Evolutionary conservation across 2,797 vertebrate species (phyloP).

Genomic region (Mallotus villosus): DNA sequence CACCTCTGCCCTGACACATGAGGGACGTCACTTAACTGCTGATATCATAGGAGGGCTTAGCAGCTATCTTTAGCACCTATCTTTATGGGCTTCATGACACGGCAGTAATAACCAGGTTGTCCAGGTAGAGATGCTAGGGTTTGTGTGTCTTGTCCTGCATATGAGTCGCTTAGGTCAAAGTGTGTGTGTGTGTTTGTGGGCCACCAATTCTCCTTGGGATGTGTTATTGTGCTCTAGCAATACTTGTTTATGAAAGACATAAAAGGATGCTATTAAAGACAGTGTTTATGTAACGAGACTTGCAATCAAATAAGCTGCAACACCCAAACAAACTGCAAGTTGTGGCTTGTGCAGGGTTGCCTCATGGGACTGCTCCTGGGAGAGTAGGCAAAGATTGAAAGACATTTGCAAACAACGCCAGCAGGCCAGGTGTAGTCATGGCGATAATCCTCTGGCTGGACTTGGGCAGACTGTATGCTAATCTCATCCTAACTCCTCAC

Average conservation of each 20-base stretch:
- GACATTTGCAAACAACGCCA: neutral
- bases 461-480: constrained; percentile 25
- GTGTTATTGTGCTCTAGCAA: neutral
- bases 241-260: neutral
- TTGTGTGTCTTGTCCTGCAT: neutral
- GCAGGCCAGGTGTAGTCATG: constrained; percentile 13
- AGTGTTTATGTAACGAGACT: neutral
- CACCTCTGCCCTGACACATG: constrained; percentile 29
- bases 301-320: constrained; percentile 3
- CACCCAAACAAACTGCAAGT: constrained; percentile 13
- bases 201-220: neutral
- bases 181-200: neutral
- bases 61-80: constrained; percentile 5
- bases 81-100: neutral
- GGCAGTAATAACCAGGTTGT: constrained; percentile 3
- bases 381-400: neutral
- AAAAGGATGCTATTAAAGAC: neutral
- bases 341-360: constrained; percentile 4
- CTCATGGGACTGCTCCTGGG: neutral
- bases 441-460: constrained; percentile 18
- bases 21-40: constrained; percentile 28
- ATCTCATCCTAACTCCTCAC: constrained; percentile 12
- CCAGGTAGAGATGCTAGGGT: neutral
- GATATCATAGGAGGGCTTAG: constrained; percentile 27
- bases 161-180: constrained; percentile 13